Conservation (phyloP, 1,140 invertebrate species). For the Colletes latitarsis region DNA sequence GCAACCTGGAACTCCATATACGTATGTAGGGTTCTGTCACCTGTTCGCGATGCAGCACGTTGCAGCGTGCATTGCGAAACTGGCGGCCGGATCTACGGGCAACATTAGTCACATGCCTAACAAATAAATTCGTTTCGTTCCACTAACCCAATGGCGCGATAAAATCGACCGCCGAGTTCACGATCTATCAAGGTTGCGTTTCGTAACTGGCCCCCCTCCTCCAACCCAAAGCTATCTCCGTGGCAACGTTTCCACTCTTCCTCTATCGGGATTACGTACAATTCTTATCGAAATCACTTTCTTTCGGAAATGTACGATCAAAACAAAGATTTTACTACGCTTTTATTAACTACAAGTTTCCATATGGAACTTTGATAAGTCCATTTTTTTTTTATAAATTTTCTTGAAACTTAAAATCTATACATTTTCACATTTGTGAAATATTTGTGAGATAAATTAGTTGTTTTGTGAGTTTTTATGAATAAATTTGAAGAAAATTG, state of each 20-base stretch:
- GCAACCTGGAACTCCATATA: no score
- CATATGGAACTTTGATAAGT: no score
- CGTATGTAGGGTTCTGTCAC: neutral
- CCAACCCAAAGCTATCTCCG: neutral
- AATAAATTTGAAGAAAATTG: no score
- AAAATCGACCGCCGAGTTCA: slow-evolving; percentile 18
- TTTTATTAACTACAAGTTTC: no score
- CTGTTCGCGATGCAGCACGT: neutral
- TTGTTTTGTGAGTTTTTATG: no score
- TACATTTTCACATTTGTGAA: no score
- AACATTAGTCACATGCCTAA: neutral
- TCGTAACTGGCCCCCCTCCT: neutral
- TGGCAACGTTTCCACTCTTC: neutral
- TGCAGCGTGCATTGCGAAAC: neutral
- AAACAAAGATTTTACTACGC: neutral
- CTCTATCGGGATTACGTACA: neutral
- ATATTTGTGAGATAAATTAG: no score
- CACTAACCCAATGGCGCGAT: slow-evolving; percentile 12
- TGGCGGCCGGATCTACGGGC: neutral
- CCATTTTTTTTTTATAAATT: no score
- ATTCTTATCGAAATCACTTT: neutral
- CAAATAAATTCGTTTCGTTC: slow-evolving; percentile 38
- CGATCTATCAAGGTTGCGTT: slow-evolving; percentile 25
- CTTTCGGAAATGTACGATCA: neutral
- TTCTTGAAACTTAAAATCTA: no score